Evolutionary conservation across 2,888 invertebrate genomes (phyloP), one percentile per base, ranked within the genome.

Genomic region (Macrosiphum euphorbiae): DNA sequence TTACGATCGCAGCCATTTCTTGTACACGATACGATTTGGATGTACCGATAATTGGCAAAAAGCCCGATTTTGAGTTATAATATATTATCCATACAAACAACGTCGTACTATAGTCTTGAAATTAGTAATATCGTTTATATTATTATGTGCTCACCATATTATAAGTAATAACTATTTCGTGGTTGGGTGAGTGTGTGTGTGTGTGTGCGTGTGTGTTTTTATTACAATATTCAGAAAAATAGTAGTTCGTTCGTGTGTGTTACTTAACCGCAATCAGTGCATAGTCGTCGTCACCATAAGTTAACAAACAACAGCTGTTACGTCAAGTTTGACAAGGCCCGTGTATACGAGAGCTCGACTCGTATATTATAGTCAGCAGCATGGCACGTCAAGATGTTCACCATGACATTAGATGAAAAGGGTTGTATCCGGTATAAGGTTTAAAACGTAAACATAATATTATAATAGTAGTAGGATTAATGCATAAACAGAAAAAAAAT

Each of bases 1-100:
- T 92, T 92, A 92, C 55, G 91, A 58, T 58, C 86, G 24, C 44
- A 47, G 58, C 41, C 24, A 67, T 90, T 90, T 90, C 47, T 47
- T 47, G n/a, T 90, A 67, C 61, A n/a, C 47, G 47, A 50, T 90
- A 44, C n/a, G 61, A 52, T 61, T 89, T 47, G 35, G 44, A n/a
- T 78, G 78, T 67, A n/a, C 61, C 47, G 8, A 89, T 89, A 89
- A 89, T n/a, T 90, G 61, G 90, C 90, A 90, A 67, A 47, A 50
- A 67, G 67, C 90, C 90, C 61, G n/a, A 61, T 47, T 67, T 47
- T 5, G 58, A 89, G 58, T 89, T 24, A 88, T 88, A 88, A 52
- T 52, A 88, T 35, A 52, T 35, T 52, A 35, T 78, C 78, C 35
- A 35, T 8, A 78, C 78, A 78, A 78, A 78, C 78, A 78, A 20